Evolutionary conservation across 2,113 vertebrate genomes (phyloP).

Genomic region (Machaerirhynchus nigripectus): DNA sequence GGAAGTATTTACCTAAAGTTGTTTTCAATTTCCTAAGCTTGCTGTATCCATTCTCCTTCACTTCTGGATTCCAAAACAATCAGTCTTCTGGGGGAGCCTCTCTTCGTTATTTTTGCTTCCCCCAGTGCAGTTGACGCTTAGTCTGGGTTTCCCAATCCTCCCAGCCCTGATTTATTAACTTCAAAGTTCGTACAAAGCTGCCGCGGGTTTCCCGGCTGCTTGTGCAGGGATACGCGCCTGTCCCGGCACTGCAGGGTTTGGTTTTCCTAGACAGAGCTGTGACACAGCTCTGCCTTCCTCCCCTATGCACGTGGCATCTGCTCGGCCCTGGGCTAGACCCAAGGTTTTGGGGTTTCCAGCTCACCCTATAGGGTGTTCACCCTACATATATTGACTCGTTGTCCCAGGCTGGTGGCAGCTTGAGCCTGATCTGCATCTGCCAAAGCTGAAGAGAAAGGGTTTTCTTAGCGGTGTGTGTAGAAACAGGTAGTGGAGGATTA

Average conservation of each 20-base stretch:
- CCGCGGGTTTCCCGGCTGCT: neutral
- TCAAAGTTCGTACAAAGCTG: neutral
- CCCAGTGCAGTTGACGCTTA: neutral
- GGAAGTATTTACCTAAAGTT: slow-evolving; percentile 49
- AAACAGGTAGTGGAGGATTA: neutral
- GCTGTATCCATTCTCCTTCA: neutral
- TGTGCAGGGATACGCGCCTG: accelerated
- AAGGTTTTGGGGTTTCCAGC: neutral
- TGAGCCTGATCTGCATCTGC: neutral
- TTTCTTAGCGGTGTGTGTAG: accelerated
- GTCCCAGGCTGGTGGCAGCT: neutral
- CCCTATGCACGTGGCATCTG: accelerated
- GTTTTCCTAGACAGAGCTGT: neutral
- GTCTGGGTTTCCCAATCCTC: neutral
- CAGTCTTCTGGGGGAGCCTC: neutral
- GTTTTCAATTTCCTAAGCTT: slow-evolving; percentile 59
- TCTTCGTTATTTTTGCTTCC: neutral
- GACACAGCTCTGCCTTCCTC: neutral
- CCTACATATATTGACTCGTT: accelerated
- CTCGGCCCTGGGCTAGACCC: neutral
- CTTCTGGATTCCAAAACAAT: neutral
- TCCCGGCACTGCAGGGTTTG: neutral
- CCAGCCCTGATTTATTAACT: neutral
- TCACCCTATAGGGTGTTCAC: neutral
- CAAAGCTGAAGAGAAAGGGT: neutral